A percentile compares a stretch with the other conserved stretches of the same genome.
Evolutionary conservation across 2,888 invertebrate genomes (phyloP).

Genomic region (Alcis repandata): DNA sequence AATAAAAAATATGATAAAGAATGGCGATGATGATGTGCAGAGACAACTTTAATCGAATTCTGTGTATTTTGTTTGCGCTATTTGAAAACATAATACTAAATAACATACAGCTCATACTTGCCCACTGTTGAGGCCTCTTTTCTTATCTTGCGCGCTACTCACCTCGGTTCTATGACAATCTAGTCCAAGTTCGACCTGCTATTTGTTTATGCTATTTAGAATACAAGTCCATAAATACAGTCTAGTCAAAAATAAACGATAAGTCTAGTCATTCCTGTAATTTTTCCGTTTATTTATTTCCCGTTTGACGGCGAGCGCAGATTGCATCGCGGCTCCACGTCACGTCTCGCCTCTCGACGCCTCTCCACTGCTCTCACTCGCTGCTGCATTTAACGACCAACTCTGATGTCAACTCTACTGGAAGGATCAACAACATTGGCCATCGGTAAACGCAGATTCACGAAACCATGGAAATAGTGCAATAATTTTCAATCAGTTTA

Average conservation of each 20-base stretch:
- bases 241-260: not conserved
- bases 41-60: too few relatives aligned
- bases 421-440: slow-evolving; percentile 24
- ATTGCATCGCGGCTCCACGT: slow-evolving; percentile 62
- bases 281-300: slow-evolving; percentile 34
- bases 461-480: not conserved
- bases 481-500: not conserved
- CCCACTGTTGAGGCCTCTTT: too few relatives aligned
- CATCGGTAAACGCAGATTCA: not conserved
- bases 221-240: not conserved
- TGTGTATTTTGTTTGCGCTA: too few relatives aligned
- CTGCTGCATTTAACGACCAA: slow-evolving; percentile 61
- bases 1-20: too few relatives aligned
- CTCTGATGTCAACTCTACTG: slow-evolving; percentile 27
- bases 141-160: too few relatives aligned
- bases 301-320: slow-evolving; percentile 50
- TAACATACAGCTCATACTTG: too few relatives aligned
- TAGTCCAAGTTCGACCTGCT: not conserved
- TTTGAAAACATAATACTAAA: too few relatives aligned
- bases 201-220: not conserved
- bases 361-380: slow-evolving; percentile 63
- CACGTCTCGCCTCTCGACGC: slow-evolving; percentile 75
- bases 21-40: too few relatives aligned
- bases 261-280: slow-evolving; percentile 1
- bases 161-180: too few relatives aligned